Evolutionary conservation across 92 coral and sea anemone species (phyloP).

Genomic region (Epizoanthus stellaris): DNA sequence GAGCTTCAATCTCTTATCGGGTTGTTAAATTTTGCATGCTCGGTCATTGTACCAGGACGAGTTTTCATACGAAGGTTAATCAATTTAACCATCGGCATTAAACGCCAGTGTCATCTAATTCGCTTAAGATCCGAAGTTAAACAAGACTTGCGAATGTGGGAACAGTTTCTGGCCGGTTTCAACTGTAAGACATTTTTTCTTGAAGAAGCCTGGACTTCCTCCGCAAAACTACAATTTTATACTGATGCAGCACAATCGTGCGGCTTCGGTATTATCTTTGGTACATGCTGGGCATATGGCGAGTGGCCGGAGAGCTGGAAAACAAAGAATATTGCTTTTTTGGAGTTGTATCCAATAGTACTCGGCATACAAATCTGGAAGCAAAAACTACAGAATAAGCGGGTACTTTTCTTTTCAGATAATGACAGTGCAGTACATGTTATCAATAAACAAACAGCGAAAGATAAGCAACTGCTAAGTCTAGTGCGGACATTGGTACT

Average conservation of each 20-base stretch:
- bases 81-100: slow-evolving; percentile 47
- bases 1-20: slow-evolving; percentile 58
- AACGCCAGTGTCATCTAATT: slow-evolving; percentile 31
- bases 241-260: slow-evolving; percentile 48
- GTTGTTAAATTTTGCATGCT: slow-evolving; percentile 57
- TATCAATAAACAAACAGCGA: slow-evolving; percentile 54
- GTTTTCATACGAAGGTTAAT: slow-evolving; percentile 50
- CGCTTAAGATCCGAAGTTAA: slow-evolving; percentile 21
- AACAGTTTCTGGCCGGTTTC: slow-evolving; percentile 25
- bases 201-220: slow-evolving; percentile 21
- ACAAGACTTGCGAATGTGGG: slow-evolving; percentile 45
- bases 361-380: slow-evolving; percentile 57
- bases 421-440: slow-evolving; percentile 45
- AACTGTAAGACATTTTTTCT: slow-evolving; percentile 41
- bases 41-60: slow-evolving; percentile 46
- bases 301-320: slow-evolving; percentile 55
- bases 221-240: slow-evolving; percentile 5
- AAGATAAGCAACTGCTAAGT: slow-evolving; percentile 32
- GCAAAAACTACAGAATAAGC: slow-evolving; percentile 30
- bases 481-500: slow-evolving; percentile 42
- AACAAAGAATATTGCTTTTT: slow-evolving; percentile 25
- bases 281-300: slow-evolving; percentile 53
- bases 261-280: slow-evolving; percentile 59
- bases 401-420: slow-evolving; percentile 53
- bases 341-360: slow-evolving; percentile 62